phyloP scores from a whole-genome alignment of 2,888 invertebrate genomes.

The Tenthredo distinguenda region DNA sequence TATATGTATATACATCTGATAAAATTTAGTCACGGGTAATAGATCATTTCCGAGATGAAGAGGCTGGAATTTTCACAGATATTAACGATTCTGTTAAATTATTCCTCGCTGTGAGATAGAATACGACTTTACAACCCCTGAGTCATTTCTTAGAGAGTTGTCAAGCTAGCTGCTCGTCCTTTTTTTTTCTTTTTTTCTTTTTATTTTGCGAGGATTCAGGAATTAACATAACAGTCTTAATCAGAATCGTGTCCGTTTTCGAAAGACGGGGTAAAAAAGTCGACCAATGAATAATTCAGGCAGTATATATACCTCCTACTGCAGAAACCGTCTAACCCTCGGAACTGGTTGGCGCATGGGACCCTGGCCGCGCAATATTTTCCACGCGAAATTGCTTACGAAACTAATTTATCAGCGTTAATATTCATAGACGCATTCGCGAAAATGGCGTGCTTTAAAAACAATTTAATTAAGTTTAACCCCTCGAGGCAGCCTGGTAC shows the following conservation, averaged over 20 bases:
- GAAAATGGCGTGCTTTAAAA: constrained; percentile 54
- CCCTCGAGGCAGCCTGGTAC: constrained; percentile 27
- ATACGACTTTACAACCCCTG: background rate
- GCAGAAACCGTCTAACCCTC: background rate
- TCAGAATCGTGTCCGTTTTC: constrained; percentile 46
- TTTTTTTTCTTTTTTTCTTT: background rate
- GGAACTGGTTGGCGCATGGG: constrained; percentile 8
- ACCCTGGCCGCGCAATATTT: constrained; percentile 57
- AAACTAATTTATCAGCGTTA: constrained; percentile 68
- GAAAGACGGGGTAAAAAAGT: constrained; percentile 49
- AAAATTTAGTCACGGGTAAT: background rate
- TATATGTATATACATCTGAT: too few species aligned
- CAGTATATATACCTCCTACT: background rate
- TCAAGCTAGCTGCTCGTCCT: background rate
- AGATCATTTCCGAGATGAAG: background rate
- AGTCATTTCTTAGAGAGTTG: background rate
- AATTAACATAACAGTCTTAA: constrained; percentile 43
- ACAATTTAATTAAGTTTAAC: constrained; percentile 52
- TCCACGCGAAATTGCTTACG: constrained; percentile 59
- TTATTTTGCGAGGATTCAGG: constrained; percentile 20
- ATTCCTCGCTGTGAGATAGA: background rate
- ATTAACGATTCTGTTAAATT: background rate
- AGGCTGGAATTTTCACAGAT: background rate
- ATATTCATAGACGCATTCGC: constrained; percentile 64
- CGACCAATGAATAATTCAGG: constrained; percentile 51